These are phyloP conservation scores for Anoncus sp. DNA, from an alignment of 2,888 invertebrate genomes.

Conservation along the genomic window DNA sequence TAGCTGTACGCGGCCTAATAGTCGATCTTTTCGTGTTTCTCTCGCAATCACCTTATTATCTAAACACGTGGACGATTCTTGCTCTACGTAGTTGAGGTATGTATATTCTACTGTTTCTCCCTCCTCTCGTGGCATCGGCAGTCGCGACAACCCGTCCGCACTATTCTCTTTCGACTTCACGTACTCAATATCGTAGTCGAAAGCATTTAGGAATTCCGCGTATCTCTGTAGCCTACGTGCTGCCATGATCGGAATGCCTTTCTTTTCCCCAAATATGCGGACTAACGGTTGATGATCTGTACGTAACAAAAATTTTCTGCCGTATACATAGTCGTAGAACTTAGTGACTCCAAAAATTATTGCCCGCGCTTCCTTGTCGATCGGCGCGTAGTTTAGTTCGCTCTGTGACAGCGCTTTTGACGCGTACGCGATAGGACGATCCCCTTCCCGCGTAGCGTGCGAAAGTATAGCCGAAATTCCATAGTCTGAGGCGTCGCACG, in stretches of 20 bases:
- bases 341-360: no score
- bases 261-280: constrained; percentile 40
- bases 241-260: constrained; percentile 46
- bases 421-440: no score
- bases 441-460: no score
- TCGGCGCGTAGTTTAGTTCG: constrained; percentile 72
- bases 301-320: constrained; percentile 30
- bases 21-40: constrained; percentile 27
- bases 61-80: constrained; percentile 9
- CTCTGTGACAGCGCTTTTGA: no score
- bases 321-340: no score
- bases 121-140: constrained; percentile 31
- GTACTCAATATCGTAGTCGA: constrained; percentile 38
- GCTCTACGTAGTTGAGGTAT: constrained; percentile 18
- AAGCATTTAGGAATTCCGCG: constrained; percentile 36
- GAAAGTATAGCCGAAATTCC: no score
- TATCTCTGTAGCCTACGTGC: constrained; percentile 45
- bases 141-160: constrained; percentile 46
- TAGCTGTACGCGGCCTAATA: constrained; percentile 18
- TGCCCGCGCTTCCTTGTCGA: no score
- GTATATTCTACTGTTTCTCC: constrained; percentile 11
- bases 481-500: no score
- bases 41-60: constrained; percentile 26
- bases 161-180: constrained; percentile 35
- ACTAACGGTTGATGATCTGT: constrained; percentile 50